Base-by-base conservation (phyloP, 2,888 invertebrate species). In the Eupithecia dodoneata region DNA sequence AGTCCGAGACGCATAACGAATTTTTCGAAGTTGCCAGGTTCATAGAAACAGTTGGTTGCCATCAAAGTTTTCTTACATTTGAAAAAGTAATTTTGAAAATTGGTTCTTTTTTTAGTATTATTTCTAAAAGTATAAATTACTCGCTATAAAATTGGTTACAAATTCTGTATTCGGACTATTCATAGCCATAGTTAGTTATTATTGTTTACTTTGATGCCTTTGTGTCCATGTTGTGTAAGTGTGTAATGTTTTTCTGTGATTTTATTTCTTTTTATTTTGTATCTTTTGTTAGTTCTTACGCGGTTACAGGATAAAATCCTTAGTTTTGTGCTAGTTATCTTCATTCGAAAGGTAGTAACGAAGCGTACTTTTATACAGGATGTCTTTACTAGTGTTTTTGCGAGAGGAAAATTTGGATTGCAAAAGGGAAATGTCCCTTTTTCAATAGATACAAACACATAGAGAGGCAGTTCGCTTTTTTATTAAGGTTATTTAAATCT, bases 201-300 rank as follows among this genome's bases (percentile, higher is more conserved):
- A 91, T 88, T 93, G 92, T 91, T 90, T 93, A 91, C 88, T 91
- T 90, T 63, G 88, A 85, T 82, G 85, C 85, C 84, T 89, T 87
- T 85, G 83, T 87, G 86, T 89, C 82, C 81, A 84, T 87, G 84
- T 88, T 86, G 85, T 86, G 83, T 89, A 87, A 87, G 87, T 87
- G 86, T 90, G 87, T 93, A 88, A 88, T 89, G 88, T 91, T 84
- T 88, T 90, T 92, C 93, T 94, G 94, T 94, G 94, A 93, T 94
- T 93, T 89, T 87, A 88, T 87, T 84, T 81, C 55, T 85, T 88
- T 86, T 87, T 73, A 66, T 88, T 87, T 90, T 89, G 85, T 88
- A 83, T 83, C 55, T 84, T 85, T 87, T 88, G 89, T 88, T 89
- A 87, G 88, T 90, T 87, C 83, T 87, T 85, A 86, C 88, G 85